These are phyloP conservation scores for Podiceps cristatus DNA, from an alignment of 2,113 vertebrate genomes.

Conservation along the genomic window DNA sequence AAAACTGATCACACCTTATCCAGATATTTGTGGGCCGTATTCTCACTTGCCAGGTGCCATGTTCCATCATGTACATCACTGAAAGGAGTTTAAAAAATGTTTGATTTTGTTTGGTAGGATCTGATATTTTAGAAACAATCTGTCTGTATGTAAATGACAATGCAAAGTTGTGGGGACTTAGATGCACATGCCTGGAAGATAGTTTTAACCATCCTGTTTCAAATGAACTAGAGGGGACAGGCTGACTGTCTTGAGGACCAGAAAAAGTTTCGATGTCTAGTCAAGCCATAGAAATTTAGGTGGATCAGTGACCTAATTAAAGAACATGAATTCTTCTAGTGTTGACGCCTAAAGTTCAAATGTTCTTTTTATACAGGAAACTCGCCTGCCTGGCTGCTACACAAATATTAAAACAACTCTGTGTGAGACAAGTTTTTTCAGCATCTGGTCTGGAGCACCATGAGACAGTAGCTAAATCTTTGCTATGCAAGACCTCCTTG, in stretches of 20 bases:
- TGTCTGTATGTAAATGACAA: not conserved
- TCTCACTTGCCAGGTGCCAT: not conserved
- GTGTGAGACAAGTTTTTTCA: conserved; percentile 43
- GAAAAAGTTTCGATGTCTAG: conserved; percentile 36
- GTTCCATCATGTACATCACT: not conserved
- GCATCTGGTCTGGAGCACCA: conserved; percentile 38
- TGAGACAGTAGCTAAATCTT: conserved; percentile 46
- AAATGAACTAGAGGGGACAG: conserved; percentile 14
- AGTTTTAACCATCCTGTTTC: conserved; percentile 21
- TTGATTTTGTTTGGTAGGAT: not conserved
- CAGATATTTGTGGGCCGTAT: not conserved
- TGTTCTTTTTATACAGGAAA: conserved; percentile 60
- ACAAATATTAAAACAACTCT: conserved; percentile 55
- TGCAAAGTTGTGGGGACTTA: not conserved
- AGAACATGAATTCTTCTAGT: conserved; percentile 42
- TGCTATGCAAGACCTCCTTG: conserved; percentile 34
- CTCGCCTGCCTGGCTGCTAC: conserved; percentile 51
- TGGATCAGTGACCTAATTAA: conserved; percentile 55
- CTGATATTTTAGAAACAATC: not conserved
- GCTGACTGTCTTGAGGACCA: conserved; percentile 49
- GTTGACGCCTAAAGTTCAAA: conserved; percentile 46
- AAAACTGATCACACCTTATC: not conserved
- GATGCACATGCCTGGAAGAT: not conserved
- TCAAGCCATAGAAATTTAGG: conserved; percentile 24
- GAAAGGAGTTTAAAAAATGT: not conserved